Evolutionary conservation across 2,888 invertebrate genomes (phyloP).

Genomic region (Celastrina argiolus): DNA sequence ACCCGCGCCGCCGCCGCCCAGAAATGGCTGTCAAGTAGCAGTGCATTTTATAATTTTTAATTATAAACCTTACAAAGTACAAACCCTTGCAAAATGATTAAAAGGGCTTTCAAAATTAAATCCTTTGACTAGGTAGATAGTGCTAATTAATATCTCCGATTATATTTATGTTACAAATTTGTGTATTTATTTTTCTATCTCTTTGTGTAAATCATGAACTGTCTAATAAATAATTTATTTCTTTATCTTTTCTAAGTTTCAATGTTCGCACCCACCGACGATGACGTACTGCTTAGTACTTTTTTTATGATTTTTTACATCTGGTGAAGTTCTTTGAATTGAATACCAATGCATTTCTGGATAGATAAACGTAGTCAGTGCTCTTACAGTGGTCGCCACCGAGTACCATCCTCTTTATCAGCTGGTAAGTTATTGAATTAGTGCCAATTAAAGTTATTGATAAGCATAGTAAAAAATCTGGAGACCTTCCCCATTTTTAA

Average conservation of each 20-base stretch:
- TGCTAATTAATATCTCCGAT: background rate
- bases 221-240: background rate
- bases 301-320: constrained; percentile 20
- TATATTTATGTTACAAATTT: background rate
- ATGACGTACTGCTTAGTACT: background rate
- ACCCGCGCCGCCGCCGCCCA: constrained; percentile 62
- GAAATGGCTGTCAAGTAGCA: constrained; percentile 50
- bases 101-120: background rate
- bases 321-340: constrained; percentile 30
- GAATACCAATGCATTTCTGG: constrained; percentile 88
- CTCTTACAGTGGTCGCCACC: constrained; percentile 84
- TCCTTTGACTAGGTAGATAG: background rate
- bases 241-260: background rate
- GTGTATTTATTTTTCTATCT: background rate
- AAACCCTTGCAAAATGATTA: background rate
- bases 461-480: background rate
- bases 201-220: background rate
- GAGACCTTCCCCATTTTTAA: no score
- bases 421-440: constrained; percentile 57
- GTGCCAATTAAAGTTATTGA: background rate
- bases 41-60: background rate
- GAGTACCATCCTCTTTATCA: constrained; percentile 82
- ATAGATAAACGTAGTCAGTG: constrained; percentile 90
- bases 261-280: background rate
- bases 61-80: background rate